Evolutionary conservation across 2,797 vertebrate species (phyloP).

Genomic region (Rhinatrema bivittatum): DNA sequence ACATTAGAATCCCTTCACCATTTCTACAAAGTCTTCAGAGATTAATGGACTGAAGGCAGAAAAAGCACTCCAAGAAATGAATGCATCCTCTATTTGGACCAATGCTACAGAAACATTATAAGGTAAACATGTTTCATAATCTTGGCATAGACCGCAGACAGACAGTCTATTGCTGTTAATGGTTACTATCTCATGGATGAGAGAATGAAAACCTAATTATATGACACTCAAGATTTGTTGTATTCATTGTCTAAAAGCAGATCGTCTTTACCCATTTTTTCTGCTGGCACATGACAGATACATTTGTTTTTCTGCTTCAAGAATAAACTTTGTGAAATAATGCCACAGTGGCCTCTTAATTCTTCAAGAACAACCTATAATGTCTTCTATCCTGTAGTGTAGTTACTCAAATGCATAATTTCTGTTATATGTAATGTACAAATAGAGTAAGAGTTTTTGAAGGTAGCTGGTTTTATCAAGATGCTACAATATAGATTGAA

Average conservation of each 20-base stretch:
- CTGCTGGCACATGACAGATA: too few relatives aligned
- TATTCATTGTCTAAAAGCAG: neutral
- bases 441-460: too few relatives aligned
- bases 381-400: too few relatives aligned
- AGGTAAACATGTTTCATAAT: neutral
- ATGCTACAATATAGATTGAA: too few relatives aligned
- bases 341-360: too few relatives aligned
- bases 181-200: neutral
- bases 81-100: neutral
- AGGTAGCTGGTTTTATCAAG: too few relatives aligned
- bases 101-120: neutral
- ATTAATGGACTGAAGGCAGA: constrained; percentile 10
- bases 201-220: constrained; percentile 7
- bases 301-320: too few relatives aligned
- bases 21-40: constrained; percentile 6
- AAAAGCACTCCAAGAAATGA: constrained; percentile 6
- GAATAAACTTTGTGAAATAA: too few relatives aligned
- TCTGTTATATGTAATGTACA: too few relatives aligned
- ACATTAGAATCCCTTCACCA: neutral
- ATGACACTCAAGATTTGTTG: neutral
- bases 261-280: neutral
- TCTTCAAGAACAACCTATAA: too few relatives aligned
- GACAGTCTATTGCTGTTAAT: neutral
- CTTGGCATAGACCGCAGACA: neutral
- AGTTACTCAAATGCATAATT: too few relatives aligned